phyloP scores from a whole-genome alignment of 2,888 invertebrate species.

The Temnothorax rugatulus region DNA sequence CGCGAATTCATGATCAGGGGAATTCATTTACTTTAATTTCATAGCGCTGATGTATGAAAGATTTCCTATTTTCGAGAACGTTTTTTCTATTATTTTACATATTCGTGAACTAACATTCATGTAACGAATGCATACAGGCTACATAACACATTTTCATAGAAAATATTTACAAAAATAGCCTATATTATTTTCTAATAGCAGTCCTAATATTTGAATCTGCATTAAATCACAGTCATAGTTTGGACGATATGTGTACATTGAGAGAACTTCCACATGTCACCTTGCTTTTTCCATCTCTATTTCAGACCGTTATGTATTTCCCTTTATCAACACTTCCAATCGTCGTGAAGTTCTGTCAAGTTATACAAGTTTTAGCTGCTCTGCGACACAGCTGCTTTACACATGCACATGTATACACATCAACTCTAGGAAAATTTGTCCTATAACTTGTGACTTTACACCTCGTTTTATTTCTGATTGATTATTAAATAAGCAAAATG shows the following conservation, averaged over 20 bases:
- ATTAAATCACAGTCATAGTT: neutral
- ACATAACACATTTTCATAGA: neutral
- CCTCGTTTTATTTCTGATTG: neutral
- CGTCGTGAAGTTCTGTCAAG: constrained; percentile 62
- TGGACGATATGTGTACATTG: constrained; percentile 52
- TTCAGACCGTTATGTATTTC: constrained; percentile 29
- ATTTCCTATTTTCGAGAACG: neutral
- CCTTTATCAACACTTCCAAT: constrained; percentile 66
- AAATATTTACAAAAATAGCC: neutral
- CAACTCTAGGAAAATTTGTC: neutral
- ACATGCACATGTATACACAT: neutral
- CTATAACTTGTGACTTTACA: constrained; percentile 21
- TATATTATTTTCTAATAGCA: neutral
- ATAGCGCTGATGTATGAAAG: neutral
- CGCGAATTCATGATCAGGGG: neutral
- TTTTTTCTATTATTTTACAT: neutral
- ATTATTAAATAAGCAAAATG: neutral
- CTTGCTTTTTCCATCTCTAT: constrained; percentile 17
- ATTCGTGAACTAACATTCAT: neutral
- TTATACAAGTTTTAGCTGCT: constrained; percentile 50
- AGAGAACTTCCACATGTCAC: constrained; percentile 45
- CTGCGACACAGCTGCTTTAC: neutral
- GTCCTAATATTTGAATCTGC: neutral
- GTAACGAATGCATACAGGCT: neutral
- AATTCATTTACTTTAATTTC: neutral